Conservation (phyloP, 2,888 invertebrate genomes). For the Linnaemya tessellans region DNA sequence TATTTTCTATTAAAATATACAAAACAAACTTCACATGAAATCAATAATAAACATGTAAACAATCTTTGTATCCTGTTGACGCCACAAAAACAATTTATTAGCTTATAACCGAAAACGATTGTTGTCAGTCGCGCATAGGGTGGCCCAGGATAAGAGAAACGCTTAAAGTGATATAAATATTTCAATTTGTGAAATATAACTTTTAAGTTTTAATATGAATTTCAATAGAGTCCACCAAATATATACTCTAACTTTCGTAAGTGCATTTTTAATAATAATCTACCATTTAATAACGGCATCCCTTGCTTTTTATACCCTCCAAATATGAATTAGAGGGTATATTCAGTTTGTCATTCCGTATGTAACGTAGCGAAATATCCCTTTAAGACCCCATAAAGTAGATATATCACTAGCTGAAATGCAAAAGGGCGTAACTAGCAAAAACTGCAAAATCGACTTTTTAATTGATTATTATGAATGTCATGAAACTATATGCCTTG, state of each 20-base stretch:
- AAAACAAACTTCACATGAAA: constrained; percentile 33
- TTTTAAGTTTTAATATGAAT: background rate
- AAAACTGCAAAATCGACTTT: no score
- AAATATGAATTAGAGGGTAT: no score
- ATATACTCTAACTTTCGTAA: background rate
- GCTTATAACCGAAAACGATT: constrained; percentile 19
- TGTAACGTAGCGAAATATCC: no score
- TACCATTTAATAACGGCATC: background rate
- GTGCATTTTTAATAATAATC: background rate
- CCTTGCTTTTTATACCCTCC: background rate
- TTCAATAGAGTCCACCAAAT: background rate
- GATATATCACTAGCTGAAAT: no score
- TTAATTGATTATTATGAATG: no score
- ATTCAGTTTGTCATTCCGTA: no score
- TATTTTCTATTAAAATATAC: constrained; percentile 18
- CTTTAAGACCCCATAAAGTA: no score
- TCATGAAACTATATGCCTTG: no score
- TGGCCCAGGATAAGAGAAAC: background rate
- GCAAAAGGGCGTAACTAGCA: no score
- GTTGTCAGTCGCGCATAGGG: constrained; percentile 25
- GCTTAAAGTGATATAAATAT: background rate
- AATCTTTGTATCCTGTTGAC: constrained; percentile 58
- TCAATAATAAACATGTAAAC: constrained; percentile 65
- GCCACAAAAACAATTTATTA: constrained; percentile 65
- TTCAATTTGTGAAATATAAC: background rate